These are phyloP conservation scores for Crocidura indochinensis DNA, from an alignment of 2,797 vertebrate genomes.

Conservation along the genomic window DNA sequence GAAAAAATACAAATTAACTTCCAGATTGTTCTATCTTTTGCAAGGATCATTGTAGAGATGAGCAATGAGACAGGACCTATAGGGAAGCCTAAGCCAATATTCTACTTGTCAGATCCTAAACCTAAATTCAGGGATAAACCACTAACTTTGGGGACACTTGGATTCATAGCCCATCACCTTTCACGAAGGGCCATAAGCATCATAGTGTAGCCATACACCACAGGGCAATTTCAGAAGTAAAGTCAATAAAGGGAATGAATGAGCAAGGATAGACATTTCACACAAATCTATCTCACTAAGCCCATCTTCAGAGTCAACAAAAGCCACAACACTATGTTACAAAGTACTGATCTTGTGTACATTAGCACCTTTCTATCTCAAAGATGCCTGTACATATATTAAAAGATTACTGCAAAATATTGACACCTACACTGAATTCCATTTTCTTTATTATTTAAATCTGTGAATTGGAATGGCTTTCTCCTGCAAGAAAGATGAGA, in stretches of 20 bases:
- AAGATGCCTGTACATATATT: constrained; percentile 57
- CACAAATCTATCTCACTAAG: background rate
- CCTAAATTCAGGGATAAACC: background rate
- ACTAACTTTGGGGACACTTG: background rate
- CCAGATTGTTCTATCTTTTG: background rate
- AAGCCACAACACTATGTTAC: background rate
- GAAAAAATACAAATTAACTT: too few species aligned
- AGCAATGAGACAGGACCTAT: background rate
- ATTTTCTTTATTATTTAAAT: constrained; percentile 64
- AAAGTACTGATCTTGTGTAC: too few species aligned
- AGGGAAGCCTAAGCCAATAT: constrained; percentile 21
- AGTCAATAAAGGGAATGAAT: background rate
- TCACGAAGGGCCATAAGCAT: background rate
- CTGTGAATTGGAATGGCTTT: constrained; percentile 64
- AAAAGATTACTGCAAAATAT: constrained; percentile 48
- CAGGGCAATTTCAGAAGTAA: background rate
- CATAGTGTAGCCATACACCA: background rate
- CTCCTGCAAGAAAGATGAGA: constrained; percentile 55
- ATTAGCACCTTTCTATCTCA: background rate
- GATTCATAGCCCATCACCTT: background rate
- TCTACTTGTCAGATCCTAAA: background rate
- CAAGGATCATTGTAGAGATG: background rate
- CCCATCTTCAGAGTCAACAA: background rate
- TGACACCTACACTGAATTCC: constrained; percentile 70
- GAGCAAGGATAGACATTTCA: background rate